These are phyloP conservation scores for Peromyscus californicus DNA, from an alignment of 2,113 vertebrate species.

Conservation along the genomic window DNA sequence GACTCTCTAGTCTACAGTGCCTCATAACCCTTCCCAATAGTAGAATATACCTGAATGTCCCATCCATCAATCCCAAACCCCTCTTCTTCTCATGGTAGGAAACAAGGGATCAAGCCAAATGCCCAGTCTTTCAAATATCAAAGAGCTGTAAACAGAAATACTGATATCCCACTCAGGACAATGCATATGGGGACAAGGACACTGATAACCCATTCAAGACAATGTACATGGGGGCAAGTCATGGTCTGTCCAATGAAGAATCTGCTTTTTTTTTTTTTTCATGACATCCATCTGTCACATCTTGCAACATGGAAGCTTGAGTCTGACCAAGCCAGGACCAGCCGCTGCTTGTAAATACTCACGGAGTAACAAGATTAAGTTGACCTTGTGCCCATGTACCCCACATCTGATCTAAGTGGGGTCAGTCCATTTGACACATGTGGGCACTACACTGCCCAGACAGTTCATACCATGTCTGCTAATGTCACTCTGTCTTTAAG, in stretches of 20 bases:
- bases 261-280: neutral
- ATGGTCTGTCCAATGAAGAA: neutral
- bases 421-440: neutral
- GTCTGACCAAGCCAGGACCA: neutral
- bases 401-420: neutral
- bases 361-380: neutral
- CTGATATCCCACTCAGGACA: neutral
- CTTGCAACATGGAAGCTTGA: neutral
- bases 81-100: neutral
- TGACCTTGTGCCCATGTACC: neutral
- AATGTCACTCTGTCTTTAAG: neutral
- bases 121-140: neutral
- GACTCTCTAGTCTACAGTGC: no score
- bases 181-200: neutral
- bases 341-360: neutral
- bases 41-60: neutral
- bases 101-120: neutral
- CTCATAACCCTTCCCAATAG: neutral
- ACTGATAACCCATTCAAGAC: neutral
- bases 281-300: neutral
- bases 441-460: neutral
- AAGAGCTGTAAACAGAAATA: neutral
- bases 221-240: neutral
- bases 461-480: fast-evolving
- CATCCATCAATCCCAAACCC: neutral